Percentiles rank a stretch among this genome's conserved stretches.
Evolutionary conservation across 2,888 invertebrate genomes (phyloP).

Genomic region (Leucophenga maculata): DNA sequence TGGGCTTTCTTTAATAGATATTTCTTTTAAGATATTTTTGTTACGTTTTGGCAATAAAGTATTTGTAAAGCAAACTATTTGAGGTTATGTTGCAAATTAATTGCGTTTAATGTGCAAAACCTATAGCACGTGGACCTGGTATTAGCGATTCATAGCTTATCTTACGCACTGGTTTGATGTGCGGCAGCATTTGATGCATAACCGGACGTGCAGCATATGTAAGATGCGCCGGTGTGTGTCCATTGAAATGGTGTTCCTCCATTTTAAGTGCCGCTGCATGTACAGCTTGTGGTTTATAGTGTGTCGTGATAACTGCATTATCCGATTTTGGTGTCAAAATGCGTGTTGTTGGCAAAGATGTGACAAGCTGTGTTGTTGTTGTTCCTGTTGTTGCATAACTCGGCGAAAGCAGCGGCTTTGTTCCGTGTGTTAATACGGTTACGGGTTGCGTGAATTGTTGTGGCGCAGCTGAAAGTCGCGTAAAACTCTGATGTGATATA

Average conservation of each 20-base stretch:
- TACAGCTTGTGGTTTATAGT: not conserved
- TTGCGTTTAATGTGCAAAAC: not conserved
- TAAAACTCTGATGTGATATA: slow-evolving; percentile 75
- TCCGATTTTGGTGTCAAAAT: not conserved
- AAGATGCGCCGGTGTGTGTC: slow-evolving; percentile 53
- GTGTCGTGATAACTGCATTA: not conserved
- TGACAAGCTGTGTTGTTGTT: not conserved
- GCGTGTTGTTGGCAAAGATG: not conserved
- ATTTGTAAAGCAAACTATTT: not conserved
- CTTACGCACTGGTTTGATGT: slow-evolving; percentile 51
- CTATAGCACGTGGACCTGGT: slow-evolving; percentile 38
- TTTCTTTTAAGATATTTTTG: not conserved
- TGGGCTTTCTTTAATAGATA: slow-evolving; percentile 10
- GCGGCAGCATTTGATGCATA: slow-evolving; percentile 53
- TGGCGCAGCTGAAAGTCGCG: slow-evolving; percentile 60
- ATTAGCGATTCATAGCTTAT: slow-evolving; percentile 47
- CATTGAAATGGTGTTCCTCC: not conserved
- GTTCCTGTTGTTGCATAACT: not conserved
- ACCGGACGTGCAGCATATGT: slow-evolving; percentile 54
- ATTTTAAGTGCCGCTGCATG: not conserved
- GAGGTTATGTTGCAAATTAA: not conserved
- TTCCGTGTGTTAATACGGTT: not conserved
- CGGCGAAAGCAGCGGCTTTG: not conserved
- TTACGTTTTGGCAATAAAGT: slow-evolving; percentile 12
- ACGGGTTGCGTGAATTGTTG: not conserved